Evolutionary conservation across 2,888 invertebrate species (phyloP).

Genomic region (Drosophila flavopinicola): DNA sequence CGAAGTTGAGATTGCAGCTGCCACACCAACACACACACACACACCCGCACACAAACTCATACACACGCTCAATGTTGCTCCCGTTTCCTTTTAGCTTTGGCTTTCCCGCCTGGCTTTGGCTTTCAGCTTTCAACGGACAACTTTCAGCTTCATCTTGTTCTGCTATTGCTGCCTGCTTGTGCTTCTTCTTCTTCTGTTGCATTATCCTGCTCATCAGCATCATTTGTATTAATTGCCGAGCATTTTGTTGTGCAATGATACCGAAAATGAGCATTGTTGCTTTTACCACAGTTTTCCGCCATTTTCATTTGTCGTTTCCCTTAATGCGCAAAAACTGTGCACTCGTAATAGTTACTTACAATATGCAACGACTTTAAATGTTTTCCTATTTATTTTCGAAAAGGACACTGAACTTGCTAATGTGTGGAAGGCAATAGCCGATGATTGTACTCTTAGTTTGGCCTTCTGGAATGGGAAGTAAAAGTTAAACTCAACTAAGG

Average conservation of each 20-base stretch:
- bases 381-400: conserved; percentile 12
- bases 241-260: conserved; percentile 77
- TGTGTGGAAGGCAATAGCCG: background rate
- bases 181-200: conserved; percentile 24
- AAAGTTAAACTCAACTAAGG: too few relatives aligned
- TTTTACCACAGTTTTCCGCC: conserved; percentile 44
- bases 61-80: conserved; percentile 9
- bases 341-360: conserved; percentile 9
- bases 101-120: conserved; percentile 33
- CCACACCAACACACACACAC: conserved; percentile 4
- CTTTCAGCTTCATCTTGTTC: conserved; percentile 45
- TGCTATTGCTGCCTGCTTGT: conserved; percentile 3
- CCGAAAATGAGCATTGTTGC: conserved; percentile 62
- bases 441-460: too few relatives aligned
- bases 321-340: conserved; percentile 28
- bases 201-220: conserved; percentile 69
- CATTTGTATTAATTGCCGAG: conserved; percentile 78
- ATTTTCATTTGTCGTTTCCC: conserved; percentile 57
- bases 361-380: conserved; percentile 28
- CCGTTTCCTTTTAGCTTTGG: conserved; percentile 55
- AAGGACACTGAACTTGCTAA: background rate
- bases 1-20: conserved; percentile 78
- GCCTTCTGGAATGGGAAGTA: too few relatives aligned
- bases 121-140: conserved; percentile 43
- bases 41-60: conserved; percentile 8